Evolutionary conservation across 2,797 vertebrate species (phyloP).

Genomic region (Cossypha dichroa): DNA sequence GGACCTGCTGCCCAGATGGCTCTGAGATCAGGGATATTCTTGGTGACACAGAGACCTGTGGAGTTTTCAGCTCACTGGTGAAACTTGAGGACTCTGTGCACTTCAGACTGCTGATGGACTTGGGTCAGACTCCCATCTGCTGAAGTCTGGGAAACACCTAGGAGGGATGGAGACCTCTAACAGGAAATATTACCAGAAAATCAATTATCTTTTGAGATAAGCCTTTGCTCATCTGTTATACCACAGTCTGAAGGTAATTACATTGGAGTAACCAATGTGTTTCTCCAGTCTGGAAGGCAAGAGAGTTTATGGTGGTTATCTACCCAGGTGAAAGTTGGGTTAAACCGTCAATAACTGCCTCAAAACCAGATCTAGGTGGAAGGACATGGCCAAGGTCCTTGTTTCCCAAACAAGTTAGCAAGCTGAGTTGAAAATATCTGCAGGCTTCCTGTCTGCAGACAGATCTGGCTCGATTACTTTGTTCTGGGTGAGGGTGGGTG

Average conservation of each 20-base stretch:
- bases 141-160: conserved; percentile 20
- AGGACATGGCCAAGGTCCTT: not conserved
- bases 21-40: not conserved
- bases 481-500: not conserved
- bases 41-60: not conserved
- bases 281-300: not conserved
- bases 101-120: conserved; percentile 3
- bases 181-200: not conserved
- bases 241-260: not conserved
- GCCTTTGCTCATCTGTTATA: not conserved
- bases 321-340: not conserved
- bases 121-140: not conserved
- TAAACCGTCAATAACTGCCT: not conserved
- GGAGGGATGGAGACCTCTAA: not conserved
- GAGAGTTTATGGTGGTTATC: not conserved
- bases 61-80: not conserved
- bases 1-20: not conserved
- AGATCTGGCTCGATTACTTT: not conserved
- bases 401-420: conserved; percentile 29
- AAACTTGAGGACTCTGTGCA: not conserved
- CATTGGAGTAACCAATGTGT: rapidly evolving
- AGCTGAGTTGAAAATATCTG: not conserved
- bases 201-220: not conserved
- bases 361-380: not conserved
- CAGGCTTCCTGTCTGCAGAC: not conserved